Conservation (phyloP, 2,113 vertebrate genomes). For the Alethe castanea region DNA sequence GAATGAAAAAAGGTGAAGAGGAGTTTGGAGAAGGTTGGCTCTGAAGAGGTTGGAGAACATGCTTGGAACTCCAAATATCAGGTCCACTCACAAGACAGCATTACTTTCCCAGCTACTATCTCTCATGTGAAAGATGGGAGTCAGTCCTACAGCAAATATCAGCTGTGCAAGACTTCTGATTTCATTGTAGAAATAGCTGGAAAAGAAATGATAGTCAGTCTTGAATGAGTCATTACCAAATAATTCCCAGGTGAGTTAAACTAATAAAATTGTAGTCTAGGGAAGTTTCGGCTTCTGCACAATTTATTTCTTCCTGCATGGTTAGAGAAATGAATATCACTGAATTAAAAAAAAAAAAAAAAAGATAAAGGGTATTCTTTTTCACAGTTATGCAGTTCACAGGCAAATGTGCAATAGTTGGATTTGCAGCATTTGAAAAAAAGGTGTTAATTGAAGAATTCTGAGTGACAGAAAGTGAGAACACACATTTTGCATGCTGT, state of each 20-base stretch:
- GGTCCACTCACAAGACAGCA: not conserved
- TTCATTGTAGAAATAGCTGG: not conserved
- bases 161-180: not conserved
- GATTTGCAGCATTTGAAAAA: not conserved
- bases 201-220: not conserved
- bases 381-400: not conserved
- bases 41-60: not conserved
- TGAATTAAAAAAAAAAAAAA: not conserved
- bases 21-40: not conserved
- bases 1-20: not conserved
- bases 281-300: not conserved
- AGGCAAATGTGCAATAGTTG: not conserved
- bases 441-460: conserved; percentile 16
- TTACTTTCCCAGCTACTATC: not conserved
- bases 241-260: not conserved
- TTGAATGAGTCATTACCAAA: not conserved
- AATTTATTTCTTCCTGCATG: not conserved
- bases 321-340: not conserved
- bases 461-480: not conserved
- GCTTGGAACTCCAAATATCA: not conserved
- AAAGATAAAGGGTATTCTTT: not conserved
- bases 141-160: not conserved
- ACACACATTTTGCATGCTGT: not conserved
- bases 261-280: not conserved
- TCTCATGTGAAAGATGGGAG: not conserved